Percentiles rank a stretch among this genome's conserved stretches.
These are phyloP conservation scores for Pantala flavescens DNA, from an alignment of 1,140 invertebrate species.

Conservation along the genomic window DNA sequence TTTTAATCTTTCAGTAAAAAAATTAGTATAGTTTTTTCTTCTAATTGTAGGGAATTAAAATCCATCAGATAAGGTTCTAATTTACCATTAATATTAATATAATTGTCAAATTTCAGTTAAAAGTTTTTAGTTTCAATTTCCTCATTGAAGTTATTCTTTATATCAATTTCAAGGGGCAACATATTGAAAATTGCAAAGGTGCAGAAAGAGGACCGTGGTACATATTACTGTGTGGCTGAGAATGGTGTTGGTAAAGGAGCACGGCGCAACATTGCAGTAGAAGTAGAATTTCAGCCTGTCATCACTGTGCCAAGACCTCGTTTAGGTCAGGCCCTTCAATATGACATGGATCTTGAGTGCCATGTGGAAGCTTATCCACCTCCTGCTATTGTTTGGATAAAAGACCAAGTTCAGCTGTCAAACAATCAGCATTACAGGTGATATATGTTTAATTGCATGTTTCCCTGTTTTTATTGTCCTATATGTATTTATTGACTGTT, in stretches of 20 bases:
- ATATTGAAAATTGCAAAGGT: constrained; percentile 66
- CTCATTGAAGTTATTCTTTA: no score
- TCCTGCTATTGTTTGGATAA: constrained; percentile 76
- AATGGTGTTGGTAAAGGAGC: constrained; percentile 79
- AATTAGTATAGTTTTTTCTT: no score
- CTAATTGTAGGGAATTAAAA: no score
- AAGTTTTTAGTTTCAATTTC: no score
- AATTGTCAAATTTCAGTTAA: no score
- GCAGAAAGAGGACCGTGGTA: constrained; percentile 80
- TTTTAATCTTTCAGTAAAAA: no score
- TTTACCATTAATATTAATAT: no score
- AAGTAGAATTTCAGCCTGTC: constrained; percentile 79
- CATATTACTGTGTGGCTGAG: constrained; percentile 88
- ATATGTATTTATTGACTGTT: no score
- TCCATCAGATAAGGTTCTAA: no score
- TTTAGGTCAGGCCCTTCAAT: constrained; percentile 77
- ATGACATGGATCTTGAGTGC: constrained; percentile 86
- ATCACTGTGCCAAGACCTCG: constrained; percentile 69
- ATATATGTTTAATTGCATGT: background rate
- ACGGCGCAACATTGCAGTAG: constrained; percentile 74
- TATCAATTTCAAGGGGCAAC: constrained; percentile 55
- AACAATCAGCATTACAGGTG: constrained; percentile 80
- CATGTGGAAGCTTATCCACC: constrained; percentile 86
- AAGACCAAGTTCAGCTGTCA: constrained; percentile 64
- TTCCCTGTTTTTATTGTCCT: no score